phyloP scores from a whole-genome alignment of 2,888 invertebrate species.

The Tetragonula carbonaria region DNA sequence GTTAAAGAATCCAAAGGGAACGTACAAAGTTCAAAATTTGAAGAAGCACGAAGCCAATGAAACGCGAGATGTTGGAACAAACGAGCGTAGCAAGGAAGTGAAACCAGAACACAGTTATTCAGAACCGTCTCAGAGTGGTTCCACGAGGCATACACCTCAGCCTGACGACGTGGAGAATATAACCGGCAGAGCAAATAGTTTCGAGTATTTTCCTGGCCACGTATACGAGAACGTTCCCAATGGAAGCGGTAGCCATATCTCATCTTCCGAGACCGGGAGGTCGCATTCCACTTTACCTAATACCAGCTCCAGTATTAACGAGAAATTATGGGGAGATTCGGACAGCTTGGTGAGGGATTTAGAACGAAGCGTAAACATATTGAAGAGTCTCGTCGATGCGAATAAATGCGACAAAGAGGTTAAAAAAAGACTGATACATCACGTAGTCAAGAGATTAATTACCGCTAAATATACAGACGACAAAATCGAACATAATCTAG shows the following conservation, averaged over 20 bases:
- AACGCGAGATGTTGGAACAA: slow-evolving; percentile 55
- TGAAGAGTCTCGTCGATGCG: slow-evolving; percentile 86
- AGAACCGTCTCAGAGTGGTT: slow-evolving; percentile 72
- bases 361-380: slow-evolving; percentile 86
- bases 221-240: slow-evolving; percentile 85
- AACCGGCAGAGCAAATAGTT: slow-evolving; percentile 88
- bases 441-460: slow-evolving; percentile 87
- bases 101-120: slow-evolving; percentile 80
- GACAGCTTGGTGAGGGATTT: slow-evolving; percentile 86
- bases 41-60: slow-evolving; percentile 42
- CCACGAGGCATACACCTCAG: slow-evolving; percentile 68
- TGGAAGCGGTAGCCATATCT: slow-evolving; percentile 77
- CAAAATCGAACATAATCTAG: slow-evolving; percentile 79
- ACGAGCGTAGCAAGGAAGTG: slow-evolving; percentile 75
- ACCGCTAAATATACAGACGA: slow-evolving; percentile 87
- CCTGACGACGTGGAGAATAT: slow-evolving; percentile 78
- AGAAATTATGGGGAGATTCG: slow-evolving; percentile 82
- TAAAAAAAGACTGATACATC: slow-evolving; percentile 88
- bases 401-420: slow-evolving; percentile 86
- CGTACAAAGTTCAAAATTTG: slow-evolving; percentile 72
- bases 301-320: slow-evolving; percentile 82
- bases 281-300: slow-evolving; percentile 82
- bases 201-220: slow-evolving; percentile 87
- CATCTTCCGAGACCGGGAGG: slow-evolving; percentile 78
- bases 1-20: slow-evolving; percentile 76